Percentiles rank a stretch among this genome's conserved stretches.
Conservation (phyloP, 2,888 invertebrate genomes). For the Tetramorium bicarinatum region DNA sequence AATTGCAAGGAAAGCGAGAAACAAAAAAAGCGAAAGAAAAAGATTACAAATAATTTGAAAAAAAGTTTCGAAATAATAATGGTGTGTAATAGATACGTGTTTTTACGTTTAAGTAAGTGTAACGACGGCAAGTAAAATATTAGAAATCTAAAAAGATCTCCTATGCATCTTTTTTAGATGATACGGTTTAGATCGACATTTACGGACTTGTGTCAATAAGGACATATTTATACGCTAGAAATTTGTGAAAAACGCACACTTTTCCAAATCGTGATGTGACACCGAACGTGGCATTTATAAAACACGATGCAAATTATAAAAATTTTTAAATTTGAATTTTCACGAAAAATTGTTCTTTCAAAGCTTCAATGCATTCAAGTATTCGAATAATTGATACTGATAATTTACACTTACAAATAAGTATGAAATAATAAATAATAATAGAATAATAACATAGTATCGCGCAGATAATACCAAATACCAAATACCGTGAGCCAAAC, state of each 20-base stretch:
- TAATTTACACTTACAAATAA: slow-evolving; percentile 5
- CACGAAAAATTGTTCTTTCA: not conserved
- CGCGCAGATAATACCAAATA: not conserved
- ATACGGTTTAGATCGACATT: not conserved
- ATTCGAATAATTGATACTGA: slow-evolving; percentile 21
- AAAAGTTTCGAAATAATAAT: not conserved
- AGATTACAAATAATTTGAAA: slow-evolving; percentile 9
- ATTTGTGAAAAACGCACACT: slow-evolving; percentile 34
- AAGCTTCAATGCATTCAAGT: slow-evolving; percentile 19
- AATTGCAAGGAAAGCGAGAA: slow-evolving; percentile 4
- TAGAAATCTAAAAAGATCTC: slow-evolving; percentile 3
- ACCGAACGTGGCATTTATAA: slow-evolving; percentile 25
- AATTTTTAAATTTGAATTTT: not conserved
- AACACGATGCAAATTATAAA: not conserved
- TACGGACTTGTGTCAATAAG: not conserved
- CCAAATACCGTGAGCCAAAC: not conserved
- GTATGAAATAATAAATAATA: slow-evolving; percentile 13
- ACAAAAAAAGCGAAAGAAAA: not conserved
- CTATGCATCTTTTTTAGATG: not conserved
- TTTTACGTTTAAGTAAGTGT: slow-evolving; percentile 21
- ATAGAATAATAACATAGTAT: not conserved
- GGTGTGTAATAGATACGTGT: slow-evolving; percentile 12
- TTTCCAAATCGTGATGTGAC: slow-evolving; percentile 32
- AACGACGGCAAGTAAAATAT: not conserved
- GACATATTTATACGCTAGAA: not conserved